Evolutionary conservation across 1,140 invertebrate species (phyloP).

Genomic region (Neoseiulus cucumeris): DNA sequence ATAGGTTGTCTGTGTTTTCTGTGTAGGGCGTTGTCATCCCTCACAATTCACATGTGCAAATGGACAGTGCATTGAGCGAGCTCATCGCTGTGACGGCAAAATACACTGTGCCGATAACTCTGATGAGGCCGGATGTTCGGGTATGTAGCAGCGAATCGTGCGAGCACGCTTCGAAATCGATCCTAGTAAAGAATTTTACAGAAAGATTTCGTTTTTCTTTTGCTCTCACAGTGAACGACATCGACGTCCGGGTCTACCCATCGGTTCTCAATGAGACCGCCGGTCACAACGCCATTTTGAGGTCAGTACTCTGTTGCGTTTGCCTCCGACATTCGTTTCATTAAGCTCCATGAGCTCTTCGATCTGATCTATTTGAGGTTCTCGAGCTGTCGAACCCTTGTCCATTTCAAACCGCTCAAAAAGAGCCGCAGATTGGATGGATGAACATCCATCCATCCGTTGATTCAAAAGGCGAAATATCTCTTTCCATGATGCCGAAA

Average conservation of each 20-base stretch:
- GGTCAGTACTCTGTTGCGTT: background rate
- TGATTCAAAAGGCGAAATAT: no score
- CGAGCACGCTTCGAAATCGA: background rate
- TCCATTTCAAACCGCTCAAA: no score
- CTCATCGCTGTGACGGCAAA: constrained; percentile 57
- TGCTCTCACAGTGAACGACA: constrained; percentile 15
- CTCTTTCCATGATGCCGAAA: no score
- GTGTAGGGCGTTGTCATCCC: constrained; percentile 26
- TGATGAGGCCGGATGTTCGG: constrained; percentile 61
- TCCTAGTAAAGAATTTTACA: background rate
- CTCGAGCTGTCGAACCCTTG: no score
- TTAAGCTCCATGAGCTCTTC: no score
- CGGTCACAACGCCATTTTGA: constrained; percentile 18
- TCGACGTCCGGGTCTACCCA: constrained; percentile 20
- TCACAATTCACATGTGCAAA: constrained; percentile 37
- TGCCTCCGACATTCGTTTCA: no score
- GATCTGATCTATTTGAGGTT: no score
- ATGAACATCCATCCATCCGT: no score
- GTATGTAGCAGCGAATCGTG: background rate
- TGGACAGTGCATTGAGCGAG: constrained; percentile 41
- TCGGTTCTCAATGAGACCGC: constrained; percentile 18
- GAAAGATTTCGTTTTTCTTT: constrained; percentile 5
- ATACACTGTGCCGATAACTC: constrained; percentile 75
- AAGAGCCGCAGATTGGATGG: no score
- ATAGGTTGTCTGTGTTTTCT: constrained; percentile 9